phyloP scores from a whole-genome alignment of 2,888 invertebrate species.

The Cephus pygmeus region DNA sequence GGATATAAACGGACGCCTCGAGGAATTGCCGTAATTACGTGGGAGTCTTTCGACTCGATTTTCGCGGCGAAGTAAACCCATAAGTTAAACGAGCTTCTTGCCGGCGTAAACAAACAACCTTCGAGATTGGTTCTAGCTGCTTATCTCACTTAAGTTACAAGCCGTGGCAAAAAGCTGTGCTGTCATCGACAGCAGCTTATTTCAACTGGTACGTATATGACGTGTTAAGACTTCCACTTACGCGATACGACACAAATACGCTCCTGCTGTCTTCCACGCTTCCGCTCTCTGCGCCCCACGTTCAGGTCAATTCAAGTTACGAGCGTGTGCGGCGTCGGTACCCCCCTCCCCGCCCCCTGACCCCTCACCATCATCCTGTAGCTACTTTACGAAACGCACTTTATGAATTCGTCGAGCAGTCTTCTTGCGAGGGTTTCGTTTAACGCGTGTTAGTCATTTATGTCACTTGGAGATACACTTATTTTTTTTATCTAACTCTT shows the following conservation, averaged over 20 bases:
- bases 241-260: slow-evolving; percentile 27
- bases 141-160: slow-evolving; percentile 4
- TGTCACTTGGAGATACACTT: not conserved
- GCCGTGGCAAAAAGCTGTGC: slow-evolving; percentile 1
- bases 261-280: not conserved
- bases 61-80: not conserved
- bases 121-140: not conserved
- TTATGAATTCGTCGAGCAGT: slow-evolving; percentile 42
- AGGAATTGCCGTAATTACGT: slow-evolving; percentile 5
- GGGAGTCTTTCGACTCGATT: not conserved
- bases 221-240: slow-evolving; percentile 50
- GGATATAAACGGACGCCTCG: not conserved
- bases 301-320: slow-evolving; percentile 34
- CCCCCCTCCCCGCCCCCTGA: slow-evolving; percentile 3
- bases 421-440: slow-evolving; percentile 35
- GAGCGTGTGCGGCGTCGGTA: slow-evolving; percentile 15
- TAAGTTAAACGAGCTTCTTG: slow-evolving; percentile 14
- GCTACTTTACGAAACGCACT: slow-evolving; percentile 35
- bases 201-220: slow-evolving; percentile 25
- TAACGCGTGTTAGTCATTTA: slow-evolving; percentile 25
- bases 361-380: slow-evolving; percentile 1
- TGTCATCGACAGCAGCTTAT: slow-evolving; percentile 8
- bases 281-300: slow-evolving; percentile 12
- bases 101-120: slow-evolving; percentile 11
- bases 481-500: not conserved